Percentiles rank a stretch among this genome's conserved stretches.
phyloP scores from a whole-genome alignment of 1,140 invertebrate species.

The Drosophila pseudoobscura region DNA sequence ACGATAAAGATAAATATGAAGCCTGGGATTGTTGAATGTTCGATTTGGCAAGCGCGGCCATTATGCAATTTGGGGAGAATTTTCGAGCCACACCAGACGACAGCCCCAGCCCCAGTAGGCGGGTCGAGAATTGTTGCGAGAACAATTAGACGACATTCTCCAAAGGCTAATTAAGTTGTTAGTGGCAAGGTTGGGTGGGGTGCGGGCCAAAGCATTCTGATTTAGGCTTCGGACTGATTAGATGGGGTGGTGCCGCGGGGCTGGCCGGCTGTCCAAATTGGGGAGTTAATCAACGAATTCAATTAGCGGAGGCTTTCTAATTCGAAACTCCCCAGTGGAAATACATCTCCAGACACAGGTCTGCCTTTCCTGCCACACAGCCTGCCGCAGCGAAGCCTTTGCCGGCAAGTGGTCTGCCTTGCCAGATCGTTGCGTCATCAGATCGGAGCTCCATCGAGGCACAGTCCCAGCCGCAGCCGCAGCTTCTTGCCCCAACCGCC shows the following conservation, averaged over 20 bases:
- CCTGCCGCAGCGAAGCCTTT: conserved; percentile 37
- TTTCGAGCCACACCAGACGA: conserved; percentile 28
- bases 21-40: conserved; percentile 37
- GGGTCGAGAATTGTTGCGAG: conserved; percentile 22
- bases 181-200: conserved; percentile 34
- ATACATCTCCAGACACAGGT: conserved; percentile 15
- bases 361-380: conserved; percentile 40
- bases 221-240: no score
- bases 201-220: no score
- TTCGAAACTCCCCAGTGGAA: conserved; percentile 41
- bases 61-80: conserved; percentile 53
- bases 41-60: conserved; percentile 42
- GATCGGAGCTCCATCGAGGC: conserved; percentile 8
- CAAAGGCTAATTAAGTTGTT: conserved; percentile 66
- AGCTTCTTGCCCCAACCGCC: conserved; percentile 57
- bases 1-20: conserved; percentile 49
- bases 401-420: conserved; percentile 79
- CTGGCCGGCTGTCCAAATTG: conserved; percentile 16
- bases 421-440: conserved; percentile 31
- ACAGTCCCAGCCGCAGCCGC: not conserved
- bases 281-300: conserved; percentile 41
- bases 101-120: conserved; percentile 16
- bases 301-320: conserved; percentile 60
- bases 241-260: conserved; percentile 7
- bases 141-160: conserved; percentile 72